Percentiles rank a stretch among this genome's conserved stretches.
Conservation (phyloP, 2,888 invertebrate genomes). For the Tetragonisca angustula region DNA sequence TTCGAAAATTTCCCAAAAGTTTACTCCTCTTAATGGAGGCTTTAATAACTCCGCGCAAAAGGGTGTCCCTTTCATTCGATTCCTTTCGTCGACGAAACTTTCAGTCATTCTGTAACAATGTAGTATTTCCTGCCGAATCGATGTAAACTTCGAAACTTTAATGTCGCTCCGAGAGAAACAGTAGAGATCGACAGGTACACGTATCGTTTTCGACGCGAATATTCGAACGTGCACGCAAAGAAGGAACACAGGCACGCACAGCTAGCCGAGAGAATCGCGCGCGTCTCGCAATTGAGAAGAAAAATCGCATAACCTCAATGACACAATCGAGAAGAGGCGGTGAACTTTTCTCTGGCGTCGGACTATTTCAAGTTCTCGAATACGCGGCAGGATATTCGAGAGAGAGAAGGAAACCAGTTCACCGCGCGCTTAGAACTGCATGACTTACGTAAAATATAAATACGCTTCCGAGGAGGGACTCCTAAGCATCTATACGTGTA, state of each 20-base stretch:
- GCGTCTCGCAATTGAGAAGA: slow-evolving; percentile 7
- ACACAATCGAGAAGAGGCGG: slow-evolving; percentile 43
- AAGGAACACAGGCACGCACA: background rate
- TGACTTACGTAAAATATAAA: slow-evolving; percentile 49
- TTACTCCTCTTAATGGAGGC: slow-evolving; percentile 47
- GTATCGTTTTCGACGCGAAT: background rate
- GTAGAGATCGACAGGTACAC: background rate
- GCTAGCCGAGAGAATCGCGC: slow-evolving; percentile 9
- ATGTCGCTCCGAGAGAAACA: rapidly evolving
- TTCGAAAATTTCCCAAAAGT: slow-evolving; percentile 47
- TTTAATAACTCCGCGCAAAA: slow-evolving; percentile 37
- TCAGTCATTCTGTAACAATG: background rate
- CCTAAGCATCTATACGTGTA: background rate
- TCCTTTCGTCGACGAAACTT: background rate
- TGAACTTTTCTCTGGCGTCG: slow-evolving; percentile 42
- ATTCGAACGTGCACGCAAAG: background rate
- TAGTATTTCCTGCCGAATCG: background rate
- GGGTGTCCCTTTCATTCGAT: background rate
- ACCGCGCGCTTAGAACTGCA: slow-evolving; percentile 32
- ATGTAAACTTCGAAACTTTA: background rate
- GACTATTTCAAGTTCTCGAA: slow-evolving; percentile 45
- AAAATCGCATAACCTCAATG: slow-evolving; percentile 41
- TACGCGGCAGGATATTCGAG: slow-evolving; percentile 29
- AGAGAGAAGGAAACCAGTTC: slow-evolving; percentile 51
- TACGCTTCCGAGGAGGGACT: slow-evolving; percentile 3